Base-by-base conservation (phyloP, 1,140 invertebrate genomes). In the Dreissena rostriformis region DNA sequence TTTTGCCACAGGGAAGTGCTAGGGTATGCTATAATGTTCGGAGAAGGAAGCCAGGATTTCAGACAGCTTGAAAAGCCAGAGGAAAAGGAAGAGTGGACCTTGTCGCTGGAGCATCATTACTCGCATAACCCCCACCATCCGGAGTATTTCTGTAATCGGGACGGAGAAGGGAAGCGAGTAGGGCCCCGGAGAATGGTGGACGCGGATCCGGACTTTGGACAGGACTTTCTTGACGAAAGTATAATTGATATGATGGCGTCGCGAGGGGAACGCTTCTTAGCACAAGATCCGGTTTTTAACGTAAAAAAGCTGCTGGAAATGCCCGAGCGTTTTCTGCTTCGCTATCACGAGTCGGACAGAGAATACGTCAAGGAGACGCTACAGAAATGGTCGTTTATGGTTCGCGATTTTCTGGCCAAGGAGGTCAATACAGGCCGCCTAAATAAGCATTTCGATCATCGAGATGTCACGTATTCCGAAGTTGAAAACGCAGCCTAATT, bases 1-100 rank as follows among this genome's bases (percentile, higher is more conserved):
- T 84, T 61, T 57, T 71, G 73, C 15, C 82, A 77, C 39, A 17
- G 68, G 1, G 82, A 84, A 72, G 73, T 77, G 22, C 74, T 84
- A 5, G 82, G 82, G 11, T 84, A 84, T 77, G 82, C 74, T 10
- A 67, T 78, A 0, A 84, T 84, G 82, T 84, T 84, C 70, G 67
- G 55, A 51, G 74, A 77, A 71, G 82, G 82, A 12, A 26, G 49
- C 4, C 26, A 68, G 6, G 67, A 71, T 29, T 84, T 63, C 63
- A 76, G 68, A 63, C 28, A 77, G 12, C 57, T 84, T 11, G 63
- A 67, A 61, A 26, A 11, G 28, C 73, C 70, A 14, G 65, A 67
- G 28, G 82, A 84, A 29, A 84, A 84, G 24, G 61, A 61, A 52
- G 82, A 84, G 52, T 84, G 82, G 82, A 66, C 76, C 10, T 71